Base-by-base conservation (phyloP, 2,888 invertebrate species). In the Cremastinae sp. region DNA sequence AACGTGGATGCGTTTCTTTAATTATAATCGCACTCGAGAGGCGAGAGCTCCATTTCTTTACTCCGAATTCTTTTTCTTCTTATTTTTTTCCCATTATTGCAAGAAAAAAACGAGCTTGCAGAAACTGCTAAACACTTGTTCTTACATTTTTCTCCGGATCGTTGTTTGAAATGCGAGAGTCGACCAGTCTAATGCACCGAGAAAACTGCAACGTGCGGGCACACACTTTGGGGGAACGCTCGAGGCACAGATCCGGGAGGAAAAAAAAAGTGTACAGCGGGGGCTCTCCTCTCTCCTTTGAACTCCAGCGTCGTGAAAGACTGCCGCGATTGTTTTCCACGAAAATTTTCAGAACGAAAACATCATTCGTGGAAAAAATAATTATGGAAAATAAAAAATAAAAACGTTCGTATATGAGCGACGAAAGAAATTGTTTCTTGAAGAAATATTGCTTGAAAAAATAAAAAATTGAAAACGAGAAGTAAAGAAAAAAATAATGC, bases 1-100 rank as follows among this genome's bases (percentile, higher is more conserved):
- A n/a, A 18, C 59, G 59, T 12, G 12, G 28, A 45, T 45, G 59
- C 45, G 39, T 53, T 65, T 51, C 22, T 65, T 55, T 35, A 53
- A 65, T 65, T 43, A 53, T 43, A 55, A 65, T 65, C 22, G 65
- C 16, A 10, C 55, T 16, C n/a, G 4, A n/a, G 22, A 7, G 8
- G 49, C 49, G 7, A 9, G 49, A 49, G 16, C 2, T 28, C 28
- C 28, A 28, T 28, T 28, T 28, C 28, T 28, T 28, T 28, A 3
- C 28, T 28, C 28, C 28, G 43, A 10, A 10, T 43, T n/a, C n/a
- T 10, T 43, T n/a, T n/a, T 8, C 7, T 59, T 39, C 5, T 16
- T 62, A 5, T 41, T n/a, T 12, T 41, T 58, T 7, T 12, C 10
- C 16, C 47, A 10, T 1, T 14, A 10, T 43, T 35, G 35, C 28